phyloP scores from a whole-genome alignment of 2,113 vertebrate genomes.

The Baryphthengus martii region DNA sequence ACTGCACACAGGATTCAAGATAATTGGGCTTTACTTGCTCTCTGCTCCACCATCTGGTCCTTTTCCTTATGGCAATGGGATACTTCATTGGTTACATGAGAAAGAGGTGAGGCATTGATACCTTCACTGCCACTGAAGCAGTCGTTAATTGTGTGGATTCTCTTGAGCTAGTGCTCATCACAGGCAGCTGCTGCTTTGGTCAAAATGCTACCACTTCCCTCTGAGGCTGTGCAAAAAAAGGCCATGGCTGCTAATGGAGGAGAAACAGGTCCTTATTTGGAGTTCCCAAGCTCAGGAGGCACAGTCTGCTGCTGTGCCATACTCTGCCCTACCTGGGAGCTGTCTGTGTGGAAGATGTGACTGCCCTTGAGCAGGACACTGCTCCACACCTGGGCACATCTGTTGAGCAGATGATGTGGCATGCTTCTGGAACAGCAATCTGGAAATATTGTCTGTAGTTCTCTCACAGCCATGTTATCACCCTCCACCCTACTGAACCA shows the following conservation, averaged over 20 bases:
- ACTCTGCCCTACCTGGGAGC: not conserved
- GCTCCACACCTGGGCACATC: not conserved
- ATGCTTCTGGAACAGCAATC: not conserved
- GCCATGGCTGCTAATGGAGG: not conserved
- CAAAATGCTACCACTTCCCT: not conserved
- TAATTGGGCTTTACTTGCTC: not conserved
- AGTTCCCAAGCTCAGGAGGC: not conserved
- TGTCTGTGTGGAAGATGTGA: not conserved
- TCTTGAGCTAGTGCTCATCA: not conserved
- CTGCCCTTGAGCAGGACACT: not conserved
- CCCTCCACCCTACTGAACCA: not conserved
- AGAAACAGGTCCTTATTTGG: not conserved
- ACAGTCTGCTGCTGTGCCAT: not conserved
- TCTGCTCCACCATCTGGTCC: not conserved
- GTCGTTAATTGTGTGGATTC: not conserved
- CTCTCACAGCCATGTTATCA: not conserved
- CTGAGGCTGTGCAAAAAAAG: not conserved
- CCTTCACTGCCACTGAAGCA: not conserved
- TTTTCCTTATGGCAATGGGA: not conserved
- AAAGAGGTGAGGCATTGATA: not conserved
- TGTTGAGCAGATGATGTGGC: not conserved
- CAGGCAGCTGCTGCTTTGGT: not conserved
- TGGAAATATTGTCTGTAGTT: not conserved
- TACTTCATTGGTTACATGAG: not conserved
- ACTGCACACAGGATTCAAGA: not conserved